Conservation (phyloP, 2,797 vertebrate species). For the Sus cebifrons region DNA sequence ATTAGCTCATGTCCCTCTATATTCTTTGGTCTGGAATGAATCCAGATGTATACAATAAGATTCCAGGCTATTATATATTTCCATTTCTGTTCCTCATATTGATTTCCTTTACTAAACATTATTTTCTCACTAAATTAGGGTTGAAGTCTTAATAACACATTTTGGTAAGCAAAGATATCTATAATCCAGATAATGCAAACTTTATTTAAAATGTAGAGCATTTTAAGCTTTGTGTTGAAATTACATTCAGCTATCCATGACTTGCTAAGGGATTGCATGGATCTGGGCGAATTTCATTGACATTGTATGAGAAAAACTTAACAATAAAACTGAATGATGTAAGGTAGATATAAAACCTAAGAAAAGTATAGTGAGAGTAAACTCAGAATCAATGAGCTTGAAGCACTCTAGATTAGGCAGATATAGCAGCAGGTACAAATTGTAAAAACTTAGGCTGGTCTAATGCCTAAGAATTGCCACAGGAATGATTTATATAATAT, state of each 20-base stretch:
- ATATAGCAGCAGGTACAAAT: neutral
- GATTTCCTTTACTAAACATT: neutral
- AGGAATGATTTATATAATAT: neutral
- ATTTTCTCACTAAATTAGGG: conserved; percentile 32
- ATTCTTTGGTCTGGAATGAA: conserved; percentile 29
- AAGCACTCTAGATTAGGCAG: neutral
- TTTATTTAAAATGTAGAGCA: neutral
- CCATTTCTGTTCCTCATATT: conserved; percentile 14
- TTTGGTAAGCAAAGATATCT: neutral
- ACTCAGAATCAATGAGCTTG: neutral
- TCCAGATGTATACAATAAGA: neutral
- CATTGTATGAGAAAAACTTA: conserved; percentile 27
- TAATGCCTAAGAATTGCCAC: neutral
- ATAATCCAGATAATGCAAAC: neutral
- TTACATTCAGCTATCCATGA: neutral
- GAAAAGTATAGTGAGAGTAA: neutral
- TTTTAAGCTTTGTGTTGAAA: conserved; percentile 40
- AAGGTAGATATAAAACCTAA: neutral
- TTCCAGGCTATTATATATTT: neutral
- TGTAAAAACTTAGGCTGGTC: neutral
- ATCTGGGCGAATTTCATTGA: conserved; percentile 4
- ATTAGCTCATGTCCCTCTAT: conserved; percentile 13
- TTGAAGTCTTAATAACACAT: neutral
- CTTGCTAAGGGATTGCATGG: neutral
- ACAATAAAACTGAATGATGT: neutral